Percentiles rank a stretch among this genome's conserved stretches.
Evolutionary conservation across 2,797 vertebrate genomes (phyloP).

Genomic region (Salarias fasciatus): DNA sequence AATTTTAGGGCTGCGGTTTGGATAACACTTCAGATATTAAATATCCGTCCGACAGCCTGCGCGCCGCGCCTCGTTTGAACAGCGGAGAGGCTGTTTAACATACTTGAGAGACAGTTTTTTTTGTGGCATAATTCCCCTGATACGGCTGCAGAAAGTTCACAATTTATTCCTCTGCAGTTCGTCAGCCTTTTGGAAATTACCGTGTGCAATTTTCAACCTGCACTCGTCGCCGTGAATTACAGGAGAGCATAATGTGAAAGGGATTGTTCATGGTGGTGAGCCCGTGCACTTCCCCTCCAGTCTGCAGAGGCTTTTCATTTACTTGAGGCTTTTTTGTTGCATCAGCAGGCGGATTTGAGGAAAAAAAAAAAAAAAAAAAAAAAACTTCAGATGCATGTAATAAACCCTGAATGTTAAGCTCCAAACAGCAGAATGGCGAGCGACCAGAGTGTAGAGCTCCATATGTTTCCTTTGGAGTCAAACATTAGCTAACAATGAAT

Average conservation of each 20-base stretch:
- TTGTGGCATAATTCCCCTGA: conserved; percentile 18
- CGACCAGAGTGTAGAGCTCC: too few species aligned
- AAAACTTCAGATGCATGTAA: too few species aligned
- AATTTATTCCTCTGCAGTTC: conserved; percentile 1
- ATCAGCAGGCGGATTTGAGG: too few species aligned
- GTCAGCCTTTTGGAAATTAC: conserved; percentile 1
- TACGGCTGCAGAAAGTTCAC: background rate
- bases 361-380: too few species aligned
- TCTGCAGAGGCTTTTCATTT: too few species aligned
- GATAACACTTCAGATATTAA: conserved; percentile 69
- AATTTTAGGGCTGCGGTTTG: conserved; percentile 66
- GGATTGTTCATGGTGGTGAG: too few species aligned
- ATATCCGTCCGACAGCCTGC: conserved; percentile 52
- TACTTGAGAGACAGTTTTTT: conserved; percentile 6
- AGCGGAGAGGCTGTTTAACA: conserved; percentile 41
- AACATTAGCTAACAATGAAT: too few species aligned
- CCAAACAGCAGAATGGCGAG: too few species aligned
- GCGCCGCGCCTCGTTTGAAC: conserved; percentile 37
- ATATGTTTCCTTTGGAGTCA: too few species aligned
- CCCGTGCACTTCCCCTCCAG: too few species aligned
- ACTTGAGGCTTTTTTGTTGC: too few species aligned
- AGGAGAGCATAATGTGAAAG: background rate
- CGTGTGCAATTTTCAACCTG: conserved; percentile 1
- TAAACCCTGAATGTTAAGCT: too few species aligned
- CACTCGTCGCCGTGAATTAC: background rate